Base-by-base conservation (phyloP, 1,140 invertebrate genomes). In the Glomeris maerens region DNA sequence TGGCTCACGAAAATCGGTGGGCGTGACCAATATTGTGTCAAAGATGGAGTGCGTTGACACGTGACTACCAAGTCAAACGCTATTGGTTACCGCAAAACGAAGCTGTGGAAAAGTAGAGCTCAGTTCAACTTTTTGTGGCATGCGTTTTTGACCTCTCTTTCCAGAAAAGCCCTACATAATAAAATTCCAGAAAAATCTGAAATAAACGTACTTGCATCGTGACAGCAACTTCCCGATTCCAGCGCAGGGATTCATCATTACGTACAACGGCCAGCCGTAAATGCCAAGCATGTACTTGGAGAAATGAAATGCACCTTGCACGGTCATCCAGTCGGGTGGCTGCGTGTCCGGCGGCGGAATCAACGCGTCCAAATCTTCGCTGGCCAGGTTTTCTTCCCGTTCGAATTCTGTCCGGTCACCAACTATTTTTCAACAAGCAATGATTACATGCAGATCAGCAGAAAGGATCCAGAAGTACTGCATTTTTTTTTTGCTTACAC, bases 261-360 rank as follows among this genome's bases (percentile, higher is more conserved):
- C 66, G 54, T 84, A 84, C 57, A 83, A 83, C n/a, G 85, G 80
- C 85, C 88, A 93, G 1, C 88, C 85, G 64, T 91, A 93, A n/a
- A 78, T 78, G 1, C 83, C 81, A 57, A 84, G 77, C 0, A 86
- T 83, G 57, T 84, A 75, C 60, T 80, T 76, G 49, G 89, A 68
- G 57, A 81, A 88, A 65, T 89, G 79, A 40, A 74, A 60, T 0
- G 84, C 83, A 57, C 77, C 75, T 52, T 80, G 75, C 40, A 86
- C 61, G 55, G 78, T 84, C 81, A 88, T 86, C 84, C 85, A 89
- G 21, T 54, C 55, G 47, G 20, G 51, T 25, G 36, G 52, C 51
- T 26, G 55, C 59, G 42, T 60, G 36, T 28, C 47, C 13, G 38
- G 54, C 28, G 14, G 22, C 25, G 17, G 40, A 44, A 44, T 10